Evolutionary conservation across 37 sponge, comb jelly and placozoan genomes (phyloP), one percentile per base, ranked within the genome.

Genomic region (Halisarca cf. caerulea): DNA sequence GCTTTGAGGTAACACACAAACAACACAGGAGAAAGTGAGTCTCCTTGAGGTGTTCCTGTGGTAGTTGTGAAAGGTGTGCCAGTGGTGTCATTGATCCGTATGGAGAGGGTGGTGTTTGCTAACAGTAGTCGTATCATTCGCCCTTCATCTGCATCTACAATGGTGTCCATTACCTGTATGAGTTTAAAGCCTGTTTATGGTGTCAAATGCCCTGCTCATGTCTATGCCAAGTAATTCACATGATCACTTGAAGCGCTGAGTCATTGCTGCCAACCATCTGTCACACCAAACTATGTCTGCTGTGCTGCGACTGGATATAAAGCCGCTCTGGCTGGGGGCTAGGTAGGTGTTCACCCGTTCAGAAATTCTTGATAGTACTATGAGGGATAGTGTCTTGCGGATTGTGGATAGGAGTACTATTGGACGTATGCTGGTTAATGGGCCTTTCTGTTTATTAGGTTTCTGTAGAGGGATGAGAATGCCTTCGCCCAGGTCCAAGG

Each of bases 1-100:
- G 45, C 77, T 74, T 74, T 25, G 3, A 74, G 77, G 77, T 74
- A 74, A 41, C 77, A 74, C 77, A 74, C 77, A 74, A 74, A 74
- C 45, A 74, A 41, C 45, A 74, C 42, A 40, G 77, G 77, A 40
- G 77, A 40, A 41, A 43, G 77, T 41, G 77, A 74, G 43, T 74
- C 43, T 11, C 77, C 77, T 40, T 74, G 77, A 41, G 77, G 77
- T 74, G 77, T 74, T 74, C 77, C 77, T 41, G 45, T 74, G 44
- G 77, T 74, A 41, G 77, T 41, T 2, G 44, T 41, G 45, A 74
- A 74, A 11, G 77, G 77, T 41, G 3, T 74, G 43, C 77, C 77
- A 41, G 77, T 74, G 77, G 24, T 74, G 43, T 74, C 45, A 18
- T 74, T 41, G 15, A 74, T 74, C 45, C 21, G 42, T 74, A 74